These are phyloP conservation scores for Nothoprocta perdicaria DNA, from an alignment of 2,113 vertebrate genomes.

Conservation along the genomic window DNA sequence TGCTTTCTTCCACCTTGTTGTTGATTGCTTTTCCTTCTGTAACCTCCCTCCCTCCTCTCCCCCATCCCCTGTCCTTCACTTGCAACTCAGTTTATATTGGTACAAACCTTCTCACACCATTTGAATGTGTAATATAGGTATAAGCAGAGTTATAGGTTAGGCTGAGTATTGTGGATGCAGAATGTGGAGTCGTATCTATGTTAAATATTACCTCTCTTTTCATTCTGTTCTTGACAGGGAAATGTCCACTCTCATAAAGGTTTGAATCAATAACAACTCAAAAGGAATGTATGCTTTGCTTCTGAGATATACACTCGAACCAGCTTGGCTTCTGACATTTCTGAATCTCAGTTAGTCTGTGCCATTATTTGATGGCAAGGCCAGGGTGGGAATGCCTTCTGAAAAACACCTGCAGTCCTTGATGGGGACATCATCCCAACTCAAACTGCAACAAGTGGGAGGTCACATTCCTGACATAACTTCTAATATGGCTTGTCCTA, in stretches of 20 bases:
- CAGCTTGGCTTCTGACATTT: background rate
- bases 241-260: background rate
- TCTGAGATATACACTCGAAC: background rate
- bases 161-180: background rate
- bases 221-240: background rate
- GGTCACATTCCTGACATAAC: background rate
- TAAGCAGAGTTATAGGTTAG: background rate
- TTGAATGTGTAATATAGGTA: background rate
- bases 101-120: background rate
- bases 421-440: background rate
- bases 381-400: background rate
- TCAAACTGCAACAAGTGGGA: background rate
- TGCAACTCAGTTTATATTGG: background rate
- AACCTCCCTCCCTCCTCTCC: conserved; percentile 48
- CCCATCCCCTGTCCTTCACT: conserved; percentile 51
- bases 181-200: background rate
- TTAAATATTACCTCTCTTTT: background rate
- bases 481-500: background rate
- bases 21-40: conserved; percentile 63
- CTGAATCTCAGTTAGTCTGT: background rate
- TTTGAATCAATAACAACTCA: background rate
- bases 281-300: background rate
- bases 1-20: conserved; percentile 49
- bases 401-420: background rate
- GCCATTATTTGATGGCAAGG: accelerated